Evolutionary conservation across 2,113 vertebrate genomes (phyloP).

Genomic region (Xerus inauris): DNA sequence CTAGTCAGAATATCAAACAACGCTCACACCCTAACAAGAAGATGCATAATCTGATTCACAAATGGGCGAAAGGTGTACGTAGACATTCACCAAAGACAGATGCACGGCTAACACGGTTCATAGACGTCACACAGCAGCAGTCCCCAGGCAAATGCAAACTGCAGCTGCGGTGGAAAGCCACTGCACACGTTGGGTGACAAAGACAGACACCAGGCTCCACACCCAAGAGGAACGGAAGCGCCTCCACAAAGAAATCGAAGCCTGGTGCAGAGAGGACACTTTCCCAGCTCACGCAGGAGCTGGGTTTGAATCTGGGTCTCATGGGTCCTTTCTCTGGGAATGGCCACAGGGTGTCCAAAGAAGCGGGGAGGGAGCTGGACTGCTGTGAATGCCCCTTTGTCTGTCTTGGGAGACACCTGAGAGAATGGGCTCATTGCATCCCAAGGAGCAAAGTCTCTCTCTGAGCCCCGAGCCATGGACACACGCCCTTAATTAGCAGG

Average conservation of each 20-base stretch:
- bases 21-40: too few species aligned
- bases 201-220: too few species aligned
- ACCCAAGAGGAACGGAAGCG: neutral
- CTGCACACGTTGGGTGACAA: accelerated
- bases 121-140: accelerated
- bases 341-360: accelerated
- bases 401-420: neutral
- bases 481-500: neutral
- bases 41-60: neutral
- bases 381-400: neutral
- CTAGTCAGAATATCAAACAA: neutral
- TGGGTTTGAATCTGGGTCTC: neutral
- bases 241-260: accelerated
- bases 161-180: accelerated
- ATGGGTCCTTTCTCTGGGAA: neutral
- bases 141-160: accelerated
- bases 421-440: accelerated
- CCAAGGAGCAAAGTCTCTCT: neutral
- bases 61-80: neutral
- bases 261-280: accelerated
- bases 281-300: neutral
- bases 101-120: accelerated
- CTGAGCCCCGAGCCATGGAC: neutral
- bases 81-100: neutral
- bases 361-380: too few species aligned